Conservation (phyloP, 2,888 invertebrate genomes). For the Proisotoma minuta region DNA sequence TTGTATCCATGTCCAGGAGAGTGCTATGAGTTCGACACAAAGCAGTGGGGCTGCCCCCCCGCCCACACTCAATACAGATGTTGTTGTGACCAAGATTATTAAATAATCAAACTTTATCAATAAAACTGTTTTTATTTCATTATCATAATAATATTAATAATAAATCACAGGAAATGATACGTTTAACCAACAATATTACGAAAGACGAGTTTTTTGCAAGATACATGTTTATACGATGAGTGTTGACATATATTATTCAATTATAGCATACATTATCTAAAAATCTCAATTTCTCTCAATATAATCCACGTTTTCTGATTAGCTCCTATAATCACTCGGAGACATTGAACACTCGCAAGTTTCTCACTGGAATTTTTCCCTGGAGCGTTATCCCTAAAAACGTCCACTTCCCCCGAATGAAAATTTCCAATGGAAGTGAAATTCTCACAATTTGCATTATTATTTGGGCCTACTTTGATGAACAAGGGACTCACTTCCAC, state of each 20-base stretch:
- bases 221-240: no score
- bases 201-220: no score
- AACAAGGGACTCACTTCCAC: constrained; percentile 26
- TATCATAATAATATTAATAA: no score
- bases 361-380: constrained; percentile 12
- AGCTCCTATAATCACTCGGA: constrained; percentile 49
- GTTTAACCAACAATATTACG: no score
- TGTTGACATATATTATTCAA: not conserved
- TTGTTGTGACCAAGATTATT: not conserved
- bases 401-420: constrained; percentile 49
- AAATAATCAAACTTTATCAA: no score
- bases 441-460: constrained; percentile 46
- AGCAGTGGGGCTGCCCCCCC: not conserved
- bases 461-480: constrained; percentile 25
- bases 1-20: not conserved
- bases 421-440: constrained; percentile 47
- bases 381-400: constrained; percentile 43
- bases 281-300: constrained; percentile 51
- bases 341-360: constrained; percentile 48
- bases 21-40: not conserved
- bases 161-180: no score
- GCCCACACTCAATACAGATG: not conserved
- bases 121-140: no score
- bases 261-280: constrained; percentile 24
- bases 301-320: constrained; percentile 51